Base-by-base conservation (phyloP, 2,888 invertebrate species). In the Lathronympha strigana region DNA sequence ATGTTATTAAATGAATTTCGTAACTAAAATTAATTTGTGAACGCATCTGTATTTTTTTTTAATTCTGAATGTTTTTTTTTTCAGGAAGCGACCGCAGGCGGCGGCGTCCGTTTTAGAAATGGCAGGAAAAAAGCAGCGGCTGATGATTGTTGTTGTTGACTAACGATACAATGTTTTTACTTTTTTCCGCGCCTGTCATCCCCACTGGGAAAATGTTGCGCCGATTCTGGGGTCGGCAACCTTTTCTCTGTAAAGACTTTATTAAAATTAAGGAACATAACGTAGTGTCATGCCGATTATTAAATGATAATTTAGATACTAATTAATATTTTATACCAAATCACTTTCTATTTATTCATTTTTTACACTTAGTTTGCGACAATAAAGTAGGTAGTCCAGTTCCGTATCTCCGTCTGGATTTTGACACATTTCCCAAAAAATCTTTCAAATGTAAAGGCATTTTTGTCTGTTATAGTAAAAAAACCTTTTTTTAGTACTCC, bases 141-240 rank as follows among this genome's bases (percentile, higher is more conserved):
- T 79, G 81, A 82, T 78, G 77, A 78, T 78, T 77, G 85, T 83
- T 86, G 83, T 87, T 87, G 85, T 86, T 86, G 87, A 86, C 84
- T 86, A 82, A 83, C 82, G 80, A 83, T 81, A 70, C 63, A 78
- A 79, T 88, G 85, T 86, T 90, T 90, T 90, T 88, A 86, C 87
- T 89, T 90, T 90, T 90, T 91, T 90, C 78, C 78, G 81, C 86
- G 88, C 85, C 79, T 81, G 70, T 55, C 67, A 81, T 82, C 91
- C 90, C 90, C 91, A 88, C 90, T 84, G 87, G 84, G 86, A 81
- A 87, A 87, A 84, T 80, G 78, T 73, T 79, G 80, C 72, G 76
- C 76, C 67, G 72, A 70, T 45, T 28, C 9, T 69, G 82, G 75
- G 68, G 76, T 76, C 25, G 50, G 0, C 78, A 89, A 90, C 90